Evolutionary conservation across 2,113 vertebrate genomes (phyloP).

Genomic region (Ictalurus punctatus): DNA sequence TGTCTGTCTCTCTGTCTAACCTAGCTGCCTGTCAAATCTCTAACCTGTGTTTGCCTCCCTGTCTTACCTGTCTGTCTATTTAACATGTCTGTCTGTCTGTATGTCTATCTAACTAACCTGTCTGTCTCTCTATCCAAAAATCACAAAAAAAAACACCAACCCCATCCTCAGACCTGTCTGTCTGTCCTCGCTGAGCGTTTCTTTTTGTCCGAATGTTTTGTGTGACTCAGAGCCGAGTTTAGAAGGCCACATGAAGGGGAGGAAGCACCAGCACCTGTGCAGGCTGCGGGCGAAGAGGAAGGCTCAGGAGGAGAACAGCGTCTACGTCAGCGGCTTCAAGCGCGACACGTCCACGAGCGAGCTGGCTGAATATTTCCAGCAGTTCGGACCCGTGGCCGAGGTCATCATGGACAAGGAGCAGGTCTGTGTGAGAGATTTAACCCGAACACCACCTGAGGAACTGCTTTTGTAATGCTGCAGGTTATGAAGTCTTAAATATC

Average conservation of each 20-base stretch:
- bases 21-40: background rate
- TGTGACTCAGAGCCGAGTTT: constrained; percentile 74
- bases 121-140: background rate
- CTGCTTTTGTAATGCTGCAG: background rate
- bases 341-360: constrained; percentile 73
- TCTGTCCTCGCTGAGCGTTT: background rate
- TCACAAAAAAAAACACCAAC: too few species aligned
- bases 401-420: constrained; percentile 91
- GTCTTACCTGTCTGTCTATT: background rate
- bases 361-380: constrained; percentile 77
- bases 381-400: constrained; percentile 77
- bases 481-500: background rate
- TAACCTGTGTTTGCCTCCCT: background rate
- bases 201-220: background rate
- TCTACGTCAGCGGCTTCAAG: constrained; percentile 87
- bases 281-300: constrained; percentile 74
- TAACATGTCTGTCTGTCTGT: background rate
- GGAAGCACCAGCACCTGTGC: constrained; percentile 79
- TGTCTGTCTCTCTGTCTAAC: background rate
- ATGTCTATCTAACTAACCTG: background rate
- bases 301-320: constrained; percentile 80
- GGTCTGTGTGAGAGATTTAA: constrained; percentile 64
- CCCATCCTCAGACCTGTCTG: background rate
- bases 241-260: constrained; percentile 80
- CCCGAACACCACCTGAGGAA: background rate